Evolutionary conservation across 2,888 invertebrate species (phyloP), one percentile per base, ranked within the genome.

Genomic region (Petrophora chlorosata): DNA sequence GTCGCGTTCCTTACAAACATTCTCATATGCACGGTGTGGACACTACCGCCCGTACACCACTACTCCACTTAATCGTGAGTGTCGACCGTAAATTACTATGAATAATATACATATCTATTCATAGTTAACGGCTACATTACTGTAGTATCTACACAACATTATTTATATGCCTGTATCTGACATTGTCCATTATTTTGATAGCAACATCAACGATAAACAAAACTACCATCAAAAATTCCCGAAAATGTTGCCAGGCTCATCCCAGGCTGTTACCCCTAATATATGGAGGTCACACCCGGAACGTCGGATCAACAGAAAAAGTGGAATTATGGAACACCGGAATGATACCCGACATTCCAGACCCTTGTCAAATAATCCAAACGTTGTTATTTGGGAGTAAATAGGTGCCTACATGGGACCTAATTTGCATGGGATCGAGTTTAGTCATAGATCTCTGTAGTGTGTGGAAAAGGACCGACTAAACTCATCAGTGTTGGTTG

Each of bases 341-440:
- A 72, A 76, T 77, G 77, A 80, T 76, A 75, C 69, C 56, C 56
- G 38, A 43, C 56, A 33, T 76, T 73, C 62, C 70, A n/a, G 67
- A 81, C 81, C 81, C 81, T 75, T 73, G 76, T 81, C 81, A 81
- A 75, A 74, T 57, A 61, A 54, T 54, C 62, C 61, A 61, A 67
- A 67, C 64, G 66, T 61, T 68, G 66, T 68, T 73, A 73, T 73
- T 73, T 67, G 68, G 65, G 65, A 70, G 72, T 74, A 74, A 74
- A 73, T 74, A 75, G 71, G 62, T 63, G 59, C 61, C 67, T 56
- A 52, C 50, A 49, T 53, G 34, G 22, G 56, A 54, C 59, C 69
- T 73, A 71, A 75, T 75, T 75, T 75, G 67, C 74, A 74, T 74
- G 54, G 69, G 66, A 59, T 56, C 57, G 56, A 51, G 23, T 43